These are phyloP conservation scores for Notolabrus celidotus DNA, from an alignment of 2,797 vertebrate genomes.

Conservation along the genomic window DNA sequence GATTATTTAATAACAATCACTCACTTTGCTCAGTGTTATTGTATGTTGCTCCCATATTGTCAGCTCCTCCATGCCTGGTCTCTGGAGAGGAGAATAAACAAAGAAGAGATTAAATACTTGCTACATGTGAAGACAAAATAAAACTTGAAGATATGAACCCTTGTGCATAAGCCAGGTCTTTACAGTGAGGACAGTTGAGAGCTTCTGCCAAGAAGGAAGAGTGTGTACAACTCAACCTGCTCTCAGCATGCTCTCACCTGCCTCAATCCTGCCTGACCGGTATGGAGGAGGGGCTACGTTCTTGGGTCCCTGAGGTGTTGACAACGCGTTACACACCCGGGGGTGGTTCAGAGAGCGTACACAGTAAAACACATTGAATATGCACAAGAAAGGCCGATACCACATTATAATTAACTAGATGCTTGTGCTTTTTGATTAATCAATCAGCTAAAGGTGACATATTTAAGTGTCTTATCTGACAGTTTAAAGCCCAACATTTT, in stretches of 20 bases:
- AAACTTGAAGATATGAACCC: neutral
- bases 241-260: conserved; percentile 80
- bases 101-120: neutral
- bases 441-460: neutral
- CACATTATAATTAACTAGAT: neutral
- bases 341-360: neutral
- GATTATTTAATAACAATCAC: conserved; percentile 28
- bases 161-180: conserved; percentile 21
- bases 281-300: conserved; percentile 74
- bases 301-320: neutral
- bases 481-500: too few species aligned
- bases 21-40: conserved; percentile 90
- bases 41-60: conserved; percentile 98
- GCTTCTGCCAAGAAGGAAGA: conserved; percentile 30
- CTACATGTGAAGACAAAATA: neutral
- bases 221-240: conserved; percentile 55
- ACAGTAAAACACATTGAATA: conserved; percentile 7
- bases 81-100: conserved; percentile 70
- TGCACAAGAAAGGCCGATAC: neutral
- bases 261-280: conserved; percentile 81
- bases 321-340: conserved; percentile 29
- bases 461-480: too few species aligned
- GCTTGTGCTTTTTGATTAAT: neutral
- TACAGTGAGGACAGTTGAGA: conserved; percentile 41
- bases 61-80: conserved; percentile 93